Percentiles rank a stretch among this genome's conserved stretches.
Conservation (phyloP, 2,113 vertebrate genomes). For the Limanda limanda region DNA sequence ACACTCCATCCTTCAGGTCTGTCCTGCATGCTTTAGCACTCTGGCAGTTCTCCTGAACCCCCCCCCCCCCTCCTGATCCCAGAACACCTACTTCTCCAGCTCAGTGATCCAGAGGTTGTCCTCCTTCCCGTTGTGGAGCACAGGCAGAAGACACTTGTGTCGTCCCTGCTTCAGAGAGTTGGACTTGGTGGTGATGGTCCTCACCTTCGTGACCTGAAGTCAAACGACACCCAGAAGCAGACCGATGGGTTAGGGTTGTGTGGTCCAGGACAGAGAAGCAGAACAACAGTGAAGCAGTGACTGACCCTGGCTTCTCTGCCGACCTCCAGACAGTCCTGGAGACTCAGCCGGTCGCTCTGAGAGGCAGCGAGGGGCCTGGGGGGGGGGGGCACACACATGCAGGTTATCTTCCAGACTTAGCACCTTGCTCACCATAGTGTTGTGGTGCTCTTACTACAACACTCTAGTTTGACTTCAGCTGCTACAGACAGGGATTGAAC, state of each 20-base stretch:
- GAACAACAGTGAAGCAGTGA: background rate
- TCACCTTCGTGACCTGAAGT: conserved; percentile 86
- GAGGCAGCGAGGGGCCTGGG: conserved; percentile 86
- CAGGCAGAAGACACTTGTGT: conserved; percentile 79
- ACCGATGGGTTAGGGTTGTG: no score
- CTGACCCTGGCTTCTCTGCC: conserved; percentile 87
- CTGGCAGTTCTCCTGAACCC: background rate
- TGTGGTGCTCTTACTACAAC: no score
- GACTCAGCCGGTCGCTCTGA: conserved; percentile 85
- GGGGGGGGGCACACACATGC: background rate
- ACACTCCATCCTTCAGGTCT: no score
- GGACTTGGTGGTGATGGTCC: conserved; percentile 88
- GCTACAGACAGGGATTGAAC: background rate
- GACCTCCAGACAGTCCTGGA: conserved; percentile 90
- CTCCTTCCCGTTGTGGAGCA: conserved; percentile 85
- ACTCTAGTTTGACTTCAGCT: no score
- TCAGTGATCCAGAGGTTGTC: conserved; percentile 91
- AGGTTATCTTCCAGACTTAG: background rate
- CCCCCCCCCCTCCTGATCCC: no score
- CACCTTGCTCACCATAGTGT: no score
- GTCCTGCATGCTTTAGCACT: no score
- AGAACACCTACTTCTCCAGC: conserved; percentile 82
- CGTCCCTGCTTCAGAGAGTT: conserved; percentile 89
- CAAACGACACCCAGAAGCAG: conserved; percentile 2
- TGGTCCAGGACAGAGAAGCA: background rate